Percentiles rank a stretch among this genome's conserved stretches.
Evolutionary conservation across 2,797 vertebrate genomes (phyloP).

Genomic region (Pelobates cultripes): DNA sequence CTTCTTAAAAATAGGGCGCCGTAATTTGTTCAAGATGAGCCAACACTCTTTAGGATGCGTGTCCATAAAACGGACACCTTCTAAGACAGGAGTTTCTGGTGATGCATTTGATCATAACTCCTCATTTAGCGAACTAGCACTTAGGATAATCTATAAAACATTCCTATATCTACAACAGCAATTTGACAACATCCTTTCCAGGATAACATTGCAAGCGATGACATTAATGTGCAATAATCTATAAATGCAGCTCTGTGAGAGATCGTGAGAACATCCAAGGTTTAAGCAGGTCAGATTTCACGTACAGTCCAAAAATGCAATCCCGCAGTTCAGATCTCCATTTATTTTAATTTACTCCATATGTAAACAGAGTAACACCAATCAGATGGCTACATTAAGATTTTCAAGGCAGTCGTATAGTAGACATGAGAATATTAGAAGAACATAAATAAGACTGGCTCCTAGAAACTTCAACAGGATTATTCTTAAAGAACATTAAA

Average conservation of each 20-base stretch:
- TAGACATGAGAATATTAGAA: neutral
- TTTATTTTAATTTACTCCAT: slow-evolving; percentile 8
- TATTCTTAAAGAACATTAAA: neutral
- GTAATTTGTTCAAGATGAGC: slow-evolving; percentile 59
- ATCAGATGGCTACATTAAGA: neutral
- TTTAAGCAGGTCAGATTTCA: slow-evolving; percentile 26
- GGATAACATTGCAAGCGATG: slow-evolving; percentile 40
- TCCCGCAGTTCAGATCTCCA: neutral
- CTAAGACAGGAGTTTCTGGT: slow-evolving; percentile 52
- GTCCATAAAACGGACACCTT: slow-evolving; percentile 58
- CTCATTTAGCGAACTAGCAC: slow-evolving; percentile 12
- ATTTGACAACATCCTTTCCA: slow-evolving; percentile 54
- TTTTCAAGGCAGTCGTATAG: neutral
- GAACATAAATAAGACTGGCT: neutral
- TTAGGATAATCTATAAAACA: slow-evolving; percentile 18
- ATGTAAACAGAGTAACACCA: neutral
- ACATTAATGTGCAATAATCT: slow-evolving; percentile 46
- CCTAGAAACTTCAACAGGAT: neutral
- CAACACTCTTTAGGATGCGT: slow-evolving; percentile 54
- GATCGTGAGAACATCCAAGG: slow-evolving; percentile 21
- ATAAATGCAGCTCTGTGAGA: slow-evolving; percentile 15
- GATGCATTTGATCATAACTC: neutral
- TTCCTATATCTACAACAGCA: slow-evolving; percentile 22
- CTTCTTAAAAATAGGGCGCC: slow-evolving; percentile 29
- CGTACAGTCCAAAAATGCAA: neutral